Evolutionary conservation across 1,140 invertebrate genomes (phyloP), one percentile per base, ranked within the genome.

Genomic region (Tribolium madens): DNA sequence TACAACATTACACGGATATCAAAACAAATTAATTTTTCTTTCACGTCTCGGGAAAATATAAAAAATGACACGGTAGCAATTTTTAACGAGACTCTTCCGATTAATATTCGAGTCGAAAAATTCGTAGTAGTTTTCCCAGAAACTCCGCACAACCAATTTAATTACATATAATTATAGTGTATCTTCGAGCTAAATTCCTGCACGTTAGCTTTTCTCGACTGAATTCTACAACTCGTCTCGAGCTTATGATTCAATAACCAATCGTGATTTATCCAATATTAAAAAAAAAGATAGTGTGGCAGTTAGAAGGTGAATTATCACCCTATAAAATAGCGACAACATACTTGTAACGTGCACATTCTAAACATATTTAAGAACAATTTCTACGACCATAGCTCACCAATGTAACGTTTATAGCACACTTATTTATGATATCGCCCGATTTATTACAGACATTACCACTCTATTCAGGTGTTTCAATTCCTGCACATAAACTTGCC

Each of bases 321-420:
- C 57, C 6, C 57, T 26, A 64, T 64, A 64, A 64, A 64, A 64
- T 26, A 64, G 36, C 31, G 57, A 64, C 57, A 64, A 64, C 57
- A 64, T 64, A 33, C 18, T 64, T 14, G 21, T 64, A 64, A 64
- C 57, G 26, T 64, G 31, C 57, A 12, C 57, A 64, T 64, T 64
- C 57, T 64, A 33, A 64, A 33, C 57, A 64, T 64, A 64, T 64
- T 64, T 64, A 64, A 64, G 36, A 64, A 64, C 57, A 64, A 64
- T 64, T 64, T 64, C 26, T 18, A 42, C 21, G 13, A 26, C 57
- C 57, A 64, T 64, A 64, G 21, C n/a, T 64, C 57, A 64, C 26
- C 10, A 64, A 64, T 33, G 57, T 18, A 31, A 64, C 57, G 12
- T 64, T 64, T 64, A 64, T 64, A 10, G n/a, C n/a, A 26, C 31